Evolutionary conservation across 2,888 invertebrate species (phyloP), one percentile per base, ranked within the genome.

Genomic region (Stegophylla sp.): DNA sequence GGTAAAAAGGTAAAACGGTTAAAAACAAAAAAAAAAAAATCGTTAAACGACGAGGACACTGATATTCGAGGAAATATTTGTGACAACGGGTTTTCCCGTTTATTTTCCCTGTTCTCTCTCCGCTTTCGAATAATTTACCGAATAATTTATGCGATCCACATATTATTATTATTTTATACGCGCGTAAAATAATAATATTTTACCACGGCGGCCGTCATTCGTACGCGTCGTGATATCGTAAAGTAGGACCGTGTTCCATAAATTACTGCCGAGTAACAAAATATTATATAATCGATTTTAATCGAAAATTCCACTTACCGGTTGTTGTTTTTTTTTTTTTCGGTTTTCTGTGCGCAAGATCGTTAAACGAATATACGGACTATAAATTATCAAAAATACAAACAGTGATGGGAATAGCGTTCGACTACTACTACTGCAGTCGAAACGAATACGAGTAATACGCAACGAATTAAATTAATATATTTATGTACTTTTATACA

Each of bases 251-350:
- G 10, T 20, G 34, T 34, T 34, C 7, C 34, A 23, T 10, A 56
- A 51, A 51, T 51, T 51, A 51, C n/a, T 4, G 17, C n/a, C n/a
- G n/a, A 51, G 12, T 20, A 56, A 23, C 10, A 56, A 10, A 23
- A 20, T 12, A 63, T 63, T 63, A 63, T 41, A 63, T 63, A 63
- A 63, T 63, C 34, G 41, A 34, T 63, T 63, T 28, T 63, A 63
- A 63, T 63, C 28, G 9, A 63, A 63, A 63, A 10, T 17, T n/a
- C 63, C 63, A n/a, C n/a, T 34, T 41, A 63, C 63, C n/a, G 2
- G n/a, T 34, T n/a, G n/a, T n/a, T n/a, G n/a, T n/a, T n/a, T n/a
- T n/a, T n/a, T n/a, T 53, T 20, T 20, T 53, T 53, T 53, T 63
- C 23, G 0, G 41, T 63, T 63, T 63, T 20, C n/a, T 53, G 53